Conservation (phyloP, 92 coral and sea anemone species). For the Palythoa caribaeorum region DNA sequence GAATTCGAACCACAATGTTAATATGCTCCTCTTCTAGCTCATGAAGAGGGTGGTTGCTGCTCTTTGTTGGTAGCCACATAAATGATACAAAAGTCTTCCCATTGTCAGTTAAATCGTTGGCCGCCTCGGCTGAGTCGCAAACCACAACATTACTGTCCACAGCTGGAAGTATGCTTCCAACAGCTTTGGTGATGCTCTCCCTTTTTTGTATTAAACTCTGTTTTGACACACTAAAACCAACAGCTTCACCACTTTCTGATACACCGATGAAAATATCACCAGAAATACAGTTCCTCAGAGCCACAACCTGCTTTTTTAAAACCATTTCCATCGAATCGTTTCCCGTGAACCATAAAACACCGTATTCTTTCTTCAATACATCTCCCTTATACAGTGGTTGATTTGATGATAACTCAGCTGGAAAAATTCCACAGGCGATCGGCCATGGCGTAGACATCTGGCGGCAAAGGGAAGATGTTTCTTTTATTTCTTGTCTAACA, state of each 20-base stretch:
- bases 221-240: constrained; percentile 51
- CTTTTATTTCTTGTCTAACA: constrained; percentile 54
- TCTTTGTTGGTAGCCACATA: constrained; percentile 60
- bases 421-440: constrained; percentile 55
- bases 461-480: constrained; percentile 46
- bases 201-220: constrained; percentile 56
- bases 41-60: background rate
- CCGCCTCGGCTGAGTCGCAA: constrained; percentile 61
- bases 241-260: constrained; percentile 45
- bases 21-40: constrained; percentile 39
- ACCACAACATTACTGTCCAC: constrained; percentile 55
- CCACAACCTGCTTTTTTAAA: constrained; percentile 63
- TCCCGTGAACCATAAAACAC: constrained; percentile 56
- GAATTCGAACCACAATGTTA: constrained; percentile 60
- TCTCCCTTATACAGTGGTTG: constrained; percentile 61
- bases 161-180: constrained; percentile 71
- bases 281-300: constrained; percentile 70
- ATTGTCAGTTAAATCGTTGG: constrained; percentile 49
- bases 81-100: constrained; percentile 68
- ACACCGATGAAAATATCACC: constrained; percentile 82
- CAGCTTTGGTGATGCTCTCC: constrained; percentile 59
- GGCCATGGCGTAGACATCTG: constrained; percentile 78
- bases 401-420: constrained; percentile 58
- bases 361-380: constrained; percentile 37
- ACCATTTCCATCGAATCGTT: constrained; percentile 35